phyloP scores from a whole-genome alignment of 2,797 vertebrate species.

The Eulemur albifrons region DNA sequence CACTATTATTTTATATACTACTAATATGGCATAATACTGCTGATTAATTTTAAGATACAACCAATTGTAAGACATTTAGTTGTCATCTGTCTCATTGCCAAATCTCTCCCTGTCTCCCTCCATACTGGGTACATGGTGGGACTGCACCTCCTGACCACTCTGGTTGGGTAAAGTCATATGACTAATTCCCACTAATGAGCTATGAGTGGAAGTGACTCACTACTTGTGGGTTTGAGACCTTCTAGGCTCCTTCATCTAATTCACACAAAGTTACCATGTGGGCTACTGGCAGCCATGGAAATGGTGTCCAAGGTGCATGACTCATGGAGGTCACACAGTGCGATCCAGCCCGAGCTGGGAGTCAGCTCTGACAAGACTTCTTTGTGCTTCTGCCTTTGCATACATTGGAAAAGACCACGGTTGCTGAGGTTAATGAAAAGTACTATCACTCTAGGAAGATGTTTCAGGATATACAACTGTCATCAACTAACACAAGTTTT shows the following conservation, averaged over 20 bases:
- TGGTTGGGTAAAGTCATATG: neutral
- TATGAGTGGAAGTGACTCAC: neutral
- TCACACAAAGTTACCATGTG: neutral
- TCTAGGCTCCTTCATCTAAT: neutral
- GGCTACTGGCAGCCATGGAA: neutral
- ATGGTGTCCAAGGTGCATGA: neutral
- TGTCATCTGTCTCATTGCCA: neutral
- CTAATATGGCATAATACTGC: neutral
- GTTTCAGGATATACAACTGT: neutral
- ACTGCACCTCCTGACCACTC: neutral
- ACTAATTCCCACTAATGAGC: neutral
- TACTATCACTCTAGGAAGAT: neutral
- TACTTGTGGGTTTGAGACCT: neutral
- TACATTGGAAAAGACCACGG: neutral
- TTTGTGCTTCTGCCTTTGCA: neutral
- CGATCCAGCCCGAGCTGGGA: neutral
- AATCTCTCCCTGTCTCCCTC: neutral
- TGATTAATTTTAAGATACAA: neutral
- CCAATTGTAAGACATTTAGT: neutral
- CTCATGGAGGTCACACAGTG: neutral
- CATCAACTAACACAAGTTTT: neutral
- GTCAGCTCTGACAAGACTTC: neutral
- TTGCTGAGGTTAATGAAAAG: neutral
- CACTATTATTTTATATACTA: neutral
- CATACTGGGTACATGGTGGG: neutral